A percentile compares a stretch with the other conserved stretches of the same genome.
phyloP scores from a whole-genome alignment of 2,888 invertebrate genomes.

The Phaonia tiefii region DNA sequence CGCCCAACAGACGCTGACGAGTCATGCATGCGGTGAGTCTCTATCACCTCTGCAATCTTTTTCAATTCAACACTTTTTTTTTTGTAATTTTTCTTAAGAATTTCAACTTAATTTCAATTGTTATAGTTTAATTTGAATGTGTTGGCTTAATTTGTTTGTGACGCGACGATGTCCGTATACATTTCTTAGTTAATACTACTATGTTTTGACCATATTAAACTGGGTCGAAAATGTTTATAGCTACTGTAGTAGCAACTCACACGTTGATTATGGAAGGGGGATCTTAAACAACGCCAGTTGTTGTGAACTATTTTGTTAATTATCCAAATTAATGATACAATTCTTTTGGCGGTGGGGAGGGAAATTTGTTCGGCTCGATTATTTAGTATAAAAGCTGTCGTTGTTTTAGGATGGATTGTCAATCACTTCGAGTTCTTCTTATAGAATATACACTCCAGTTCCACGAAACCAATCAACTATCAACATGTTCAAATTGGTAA shows the following conservation, averaged over 20 bases:
- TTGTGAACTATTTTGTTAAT: background rate
- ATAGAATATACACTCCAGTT: conserved; percentile 27
- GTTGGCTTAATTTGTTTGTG: conserved; percentile 4
- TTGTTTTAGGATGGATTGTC: conserved; percentile 42
- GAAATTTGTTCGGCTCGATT: too few relatives aligned
- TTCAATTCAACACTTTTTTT: too few relatives aligned
- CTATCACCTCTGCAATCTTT: too few relatives aligned
- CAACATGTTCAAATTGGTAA: conserved; percentile 73
- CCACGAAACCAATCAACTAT: conserved; percentile 17
- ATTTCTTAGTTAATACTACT: conserved; percentile 14
- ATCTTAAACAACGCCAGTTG: conserved; percentile 3
- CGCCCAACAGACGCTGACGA: conserved; percentile 10
- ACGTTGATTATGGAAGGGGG: conserved; percentile 12
- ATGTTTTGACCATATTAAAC: conserved; percentile 17
- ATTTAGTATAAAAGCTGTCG: conserved; percentile 64
- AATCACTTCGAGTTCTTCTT: conserved; percentile 55
- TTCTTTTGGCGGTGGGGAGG: background rate
- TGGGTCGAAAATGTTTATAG: background rate
- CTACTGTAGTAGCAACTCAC: background rate
- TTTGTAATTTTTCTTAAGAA: too few relatives aligned
- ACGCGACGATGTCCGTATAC: background rate
- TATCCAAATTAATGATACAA: conserved; percentile 9
- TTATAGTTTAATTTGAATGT: conserved; percentile 8
- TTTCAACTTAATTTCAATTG: conserved; percentile 6
- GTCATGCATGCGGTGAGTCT: too few relatives aligned